phyloP scores from a whole-genome alignment of 2,797 vertebrate genomes.

The Melanotaenia trifasciata region DNA sequence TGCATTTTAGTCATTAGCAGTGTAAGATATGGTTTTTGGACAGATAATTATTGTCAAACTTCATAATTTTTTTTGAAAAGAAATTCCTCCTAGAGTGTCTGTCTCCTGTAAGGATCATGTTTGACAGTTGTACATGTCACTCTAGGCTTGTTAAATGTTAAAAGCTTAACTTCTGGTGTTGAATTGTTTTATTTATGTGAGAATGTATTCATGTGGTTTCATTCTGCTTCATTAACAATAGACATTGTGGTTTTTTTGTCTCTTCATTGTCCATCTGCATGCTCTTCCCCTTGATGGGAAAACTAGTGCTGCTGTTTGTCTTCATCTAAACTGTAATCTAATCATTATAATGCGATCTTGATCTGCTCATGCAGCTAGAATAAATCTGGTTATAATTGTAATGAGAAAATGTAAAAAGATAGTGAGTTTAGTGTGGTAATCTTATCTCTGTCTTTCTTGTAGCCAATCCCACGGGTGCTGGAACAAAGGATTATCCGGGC shows the following conservation, averaged over 20 bases:
- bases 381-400: slow-evolving; percentile 17
- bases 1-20: slow-evolving; percentile 25
- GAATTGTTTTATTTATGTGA: slow-evolving; percentile 2
- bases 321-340: slow-evolving; percentile 21
- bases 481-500: slow-evolving; percentile 88
- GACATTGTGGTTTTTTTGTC: slow-evolving; percentile 19
- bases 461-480: slow-evolving; percentile 94
- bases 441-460: slow-evolving; percentile 57
- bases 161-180: slow-evolving; percentile 10
- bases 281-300: slow-evolving; percentile 4
- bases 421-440: slow-evolving; percentile 23
- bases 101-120: not conserved
- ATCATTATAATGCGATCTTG: slow-evolving; percentile 35
- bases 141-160: slow-evolving; percentile 8
- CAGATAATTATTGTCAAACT: slow-evolving; percentile 15
- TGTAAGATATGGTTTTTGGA: slow-evolving; percentile 16
- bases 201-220: slow-evolving; percentile 1
- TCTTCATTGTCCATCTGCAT: slow-evolving; percentile 18
- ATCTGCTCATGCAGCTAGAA: slow-evolving; percentile 29
- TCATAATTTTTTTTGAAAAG: not conserved
- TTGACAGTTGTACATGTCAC: slow-evolving; percentile 23
- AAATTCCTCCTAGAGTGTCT: slow-evolving; percentile 16
- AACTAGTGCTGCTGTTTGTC: slow-evolving; percentile 3
- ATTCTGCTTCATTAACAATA: slow-evolving; percentile 11
- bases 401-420: slow-evolving; percentile 9